Evolutionary conservation across 2,113 vertebrate species (phyloP).

Genomic region (Chamaetylas fuelleborni): DNA sequence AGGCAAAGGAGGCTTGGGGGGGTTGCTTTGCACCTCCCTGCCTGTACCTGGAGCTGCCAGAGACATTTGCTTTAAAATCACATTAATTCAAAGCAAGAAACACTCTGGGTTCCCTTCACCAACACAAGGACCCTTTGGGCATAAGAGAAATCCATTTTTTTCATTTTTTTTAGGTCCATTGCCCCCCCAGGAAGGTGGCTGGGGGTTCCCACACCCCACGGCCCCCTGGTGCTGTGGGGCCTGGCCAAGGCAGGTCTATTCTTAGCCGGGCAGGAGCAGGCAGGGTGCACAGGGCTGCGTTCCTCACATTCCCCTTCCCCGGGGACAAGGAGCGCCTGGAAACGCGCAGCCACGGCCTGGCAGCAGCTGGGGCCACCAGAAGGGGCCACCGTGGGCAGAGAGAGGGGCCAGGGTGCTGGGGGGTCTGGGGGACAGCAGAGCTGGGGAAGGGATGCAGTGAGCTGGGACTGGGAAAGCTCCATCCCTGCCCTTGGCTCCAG

Average conservation of each 20-base stretch:
- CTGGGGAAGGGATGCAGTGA: not conserved
- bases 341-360: not conserved
- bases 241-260: conserved; percentile 31
- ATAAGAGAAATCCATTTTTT: fast-evolving
- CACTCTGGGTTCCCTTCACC: not conserved
- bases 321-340: conserved; percentile 49
- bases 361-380: conserved; percentile 15
- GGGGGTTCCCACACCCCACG: fast-evolving
- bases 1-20: fast-evolving
- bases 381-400: not conserved
- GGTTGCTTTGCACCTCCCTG: not conserved
- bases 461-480: not conserved
- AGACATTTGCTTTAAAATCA: not conserved
- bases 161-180: not conserved
- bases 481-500: not conserved
- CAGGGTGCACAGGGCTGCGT: conserved; percentile 41
- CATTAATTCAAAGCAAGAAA: not conserved
- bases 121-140: not conserved
- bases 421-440: not conserved
- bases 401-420: fast-evolving
- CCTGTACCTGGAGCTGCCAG: not conserved
- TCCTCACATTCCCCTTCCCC: conserved; percentile 55
- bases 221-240: not conserved
- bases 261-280: conserved; percentile 3
- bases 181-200: not conserved